These are phyloP conservation scores for Drosophila erecta DNA, from an alignment of 1,140 invertebrate species.

Conservation along the genomic window DNA sequence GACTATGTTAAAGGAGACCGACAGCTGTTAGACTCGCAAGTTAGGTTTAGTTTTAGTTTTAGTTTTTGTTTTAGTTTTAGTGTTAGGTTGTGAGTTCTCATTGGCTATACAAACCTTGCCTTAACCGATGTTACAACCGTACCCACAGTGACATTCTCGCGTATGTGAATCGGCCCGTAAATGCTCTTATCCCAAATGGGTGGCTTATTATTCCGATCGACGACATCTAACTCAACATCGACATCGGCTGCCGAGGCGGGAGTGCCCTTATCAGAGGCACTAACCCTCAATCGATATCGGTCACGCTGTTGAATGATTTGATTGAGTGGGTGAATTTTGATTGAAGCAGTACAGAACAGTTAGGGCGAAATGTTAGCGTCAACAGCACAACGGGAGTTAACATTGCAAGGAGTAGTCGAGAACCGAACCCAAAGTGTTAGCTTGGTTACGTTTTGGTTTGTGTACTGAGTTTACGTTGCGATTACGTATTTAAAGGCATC, in stretches of 20 bases:
- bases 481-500: conserved; percentile 78
- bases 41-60: conserved; percentile 19
- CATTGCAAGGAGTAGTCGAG: conserved; percentile 38
- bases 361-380: conserved; percentile 31
- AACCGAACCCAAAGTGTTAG: conserved; percentile 62
- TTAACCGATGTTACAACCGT: conserved; percentile 98
- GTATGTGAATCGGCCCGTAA: conserved; percentile 98
- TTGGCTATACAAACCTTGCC: conserved; percentile 95
- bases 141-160: conserved; percentile 99
- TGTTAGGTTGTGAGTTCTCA: conserved; percentile 38
- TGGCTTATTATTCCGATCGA: conserved; percentile 98
- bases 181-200: conserved; percentile 96
- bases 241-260: conserved; percentile 95
- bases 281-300: conserved; percentile 96
- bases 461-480: conserved; percentile 62
- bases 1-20: conserved; percentile 12
- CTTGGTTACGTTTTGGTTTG: conserved; percentile 55
- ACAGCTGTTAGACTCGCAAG: conserved; percentile 76
- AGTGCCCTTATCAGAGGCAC: conserved; percentile 95
- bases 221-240: conserved; percentile 98
- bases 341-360: conserved; percentile 28
- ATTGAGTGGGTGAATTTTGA: conserved; percentile 47
- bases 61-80: conserved; percentile 23
- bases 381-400: conserved; percentile 28
- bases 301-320: conserved; percentile 90